Evolutionary conservation across 1,140 invertebrate species (phyloP), one percentile per base, ranked within the genome.

Genomic region (Brachionus paranguensis): DNA sequence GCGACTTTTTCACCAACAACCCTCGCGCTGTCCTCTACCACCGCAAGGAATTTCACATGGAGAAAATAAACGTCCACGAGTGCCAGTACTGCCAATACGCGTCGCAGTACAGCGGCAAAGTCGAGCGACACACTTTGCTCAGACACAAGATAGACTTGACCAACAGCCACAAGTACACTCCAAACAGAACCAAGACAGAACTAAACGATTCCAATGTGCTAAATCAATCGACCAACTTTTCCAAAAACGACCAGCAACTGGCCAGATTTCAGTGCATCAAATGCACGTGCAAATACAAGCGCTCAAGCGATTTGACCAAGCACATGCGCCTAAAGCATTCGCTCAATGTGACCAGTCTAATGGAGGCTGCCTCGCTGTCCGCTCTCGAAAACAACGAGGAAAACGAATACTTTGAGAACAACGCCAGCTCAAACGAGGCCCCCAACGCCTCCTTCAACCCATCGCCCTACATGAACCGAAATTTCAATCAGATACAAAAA

Each of bases 281-380:
- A n/a, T 81, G 78, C 33, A 53, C 78, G 24, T 81, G 78, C 29
- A 81, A 60, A 81, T 81, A 81, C 29, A 81, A 81, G 43, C 78
- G 78, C 7, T 68, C 78, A 14, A 81, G 78, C 17, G 78, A 81
- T 65, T 81, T 81, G 41, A 81, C 53, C 78, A 81, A 81, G 43
- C 78, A 81, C 53, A 41, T 81, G 78, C 78, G 78, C 43, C 53
- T 81, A 11, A 81, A 81, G 43, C 78, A 81, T 68, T 41, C 72
- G 43, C 43, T 76, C 0, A 76, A 50, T 50, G 20, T 41, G 10
- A 76, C 14, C 27, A 24, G 12, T 53, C 24, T 50, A 7, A 37
- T 14, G 24, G 24, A 50, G 43, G 29, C 11, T n/a, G 50, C 12
- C 29, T 29, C 27, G 12, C 17, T 27, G 20, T 5, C 20, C 14